Evolutionary conservation across 2,888 invertebrate species (phyloP), one percentile per base, ranked within the genome.

Genomic region (Drosophila cracens): DNA sequence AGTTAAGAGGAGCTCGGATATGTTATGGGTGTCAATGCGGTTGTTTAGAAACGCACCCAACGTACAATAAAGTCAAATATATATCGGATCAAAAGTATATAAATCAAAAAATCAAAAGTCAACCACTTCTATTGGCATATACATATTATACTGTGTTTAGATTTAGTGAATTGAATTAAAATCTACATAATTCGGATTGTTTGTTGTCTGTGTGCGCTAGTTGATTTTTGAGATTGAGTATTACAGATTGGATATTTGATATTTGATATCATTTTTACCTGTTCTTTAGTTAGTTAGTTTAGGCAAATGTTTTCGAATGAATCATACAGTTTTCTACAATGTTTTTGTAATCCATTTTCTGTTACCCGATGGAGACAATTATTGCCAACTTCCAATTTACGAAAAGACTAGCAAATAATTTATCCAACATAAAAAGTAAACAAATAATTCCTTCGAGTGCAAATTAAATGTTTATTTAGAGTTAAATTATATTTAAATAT

Each of bases 21-120:
- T 68, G 40, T 56, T 69, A 69, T 40, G 62, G 64, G 54, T 67
- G 56, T n/a, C 16, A n/a, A 51, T 67, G 29, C 46, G 63, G 53
- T 18, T 59, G 51, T 27, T 60, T 49, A 36, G 48, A 38, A 38
- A 52, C 57, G 29, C 51, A 21, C 70, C 67, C 64, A 61, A 61
- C 67, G 79, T 87, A 85, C 85, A 85, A 85, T 89, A 85, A 89
- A 84, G 87, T 84, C 61, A 70, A 56, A 38, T 74, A 80, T 77
- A 72, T 59, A 72, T 57, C 74, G 74, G 74, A 85, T 85, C 85
- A 85, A 85, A 85, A 85, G 53, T 80, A 76, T 80, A 82, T 4
- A 31, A 85, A 89, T 85, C 85, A 85, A 82, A 85, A 84, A 82
- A 49, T 58, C 49, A 82, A 85, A 84, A 82, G 43, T 58, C 49